These are phyloP conservation scores for Paelopatides confundens DNA, from an alignment of 53 echinoderm and acorn worm species.

Conservation along the genomic window DNA sequence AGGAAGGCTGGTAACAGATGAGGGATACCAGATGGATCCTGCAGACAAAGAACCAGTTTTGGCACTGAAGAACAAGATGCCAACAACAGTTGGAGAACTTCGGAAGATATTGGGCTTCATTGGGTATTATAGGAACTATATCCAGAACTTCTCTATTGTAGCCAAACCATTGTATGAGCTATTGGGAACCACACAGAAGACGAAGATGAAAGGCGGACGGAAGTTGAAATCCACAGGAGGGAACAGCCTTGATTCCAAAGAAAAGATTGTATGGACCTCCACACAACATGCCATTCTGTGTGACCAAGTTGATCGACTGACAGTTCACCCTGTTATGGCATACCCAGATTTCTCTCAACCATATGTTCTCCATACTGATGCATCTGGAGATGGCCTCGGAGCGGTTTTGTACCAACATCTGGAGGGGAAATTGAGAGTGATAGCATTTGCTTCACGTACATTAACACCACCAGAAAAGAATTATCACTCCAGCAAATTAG, in stretches of 20 bases:
- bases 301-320: slow-evolving; percentile 24
- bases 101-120: no score
- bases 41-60: slow-evolving; percentile 55
- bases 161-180: slow-evolving; percentile 59
- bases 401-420: slow-evolving; percentile 69
- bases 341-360: slow-evolving; percentile 67
- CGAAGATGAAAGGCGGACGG: not conserved
- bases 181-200: not conserved
- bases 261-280: slow-evolving; percentile 42
- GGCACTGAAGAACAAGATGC: slow-evolving; percentile 46
- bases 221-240: no score
- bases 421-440: slow-evolving; percentile 58
- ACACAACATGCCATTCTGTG: slow-evolving; percentile 38
- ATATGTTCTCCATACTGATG: slow-evolving; percentile 67
- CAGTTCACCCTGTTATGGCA: slow-evolving; percentile 54
- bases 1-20: slow-evolving; percentile 46
- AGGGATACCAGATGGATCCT: slow-evolving; percentile 50
- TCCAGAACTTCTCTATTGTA: slow-evolving; percentile 45
- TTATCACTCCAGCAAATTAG: slow-evolving; percentile 65
- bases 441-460: slow-evolving; percentile 60
- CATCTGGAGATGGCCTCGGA: slow-evolving; percentile 65
- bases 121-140: no score
- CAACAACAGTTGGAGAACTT: slow-evolving; percentile 57
- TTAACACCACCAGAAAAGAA: slow-evolving; percentile 61
- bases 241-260: not conserved